phyloP scores from a whole-genome alignment of 2,888 invertebrate genomes.

The Lamellibrachia columna region DNA sequence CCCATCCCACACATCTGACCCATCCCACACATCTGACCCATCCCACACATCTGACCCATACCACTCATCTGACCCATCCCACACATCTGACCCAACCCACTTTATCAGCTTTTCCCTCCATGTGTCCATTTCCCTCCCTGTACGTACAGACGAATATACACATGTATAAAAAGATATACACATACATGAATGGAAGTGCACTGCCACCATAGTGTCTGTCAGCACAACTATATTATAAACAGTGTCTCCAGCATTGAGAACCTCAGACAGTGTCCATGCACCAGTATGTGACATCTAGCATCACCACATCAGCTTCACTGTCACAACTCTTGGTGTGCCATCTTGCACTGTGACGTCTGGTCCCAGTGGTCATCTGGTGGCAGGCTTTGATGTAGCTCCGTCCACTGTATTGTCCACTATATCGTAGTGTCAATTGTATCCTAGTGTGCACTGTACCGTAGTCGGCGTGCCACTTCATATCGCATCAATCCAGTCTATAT shows the following conservation, averaged over 20 bases:
- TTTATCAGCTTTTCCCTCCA: background rate
- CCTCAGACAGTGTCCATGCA: background rate
- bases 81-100: background rate
- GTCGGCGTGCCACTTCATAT: background rate
- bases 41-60: too few species aligned
- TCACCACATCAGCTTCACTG: too few species aligned
- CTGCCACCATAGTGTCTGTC: background rate
- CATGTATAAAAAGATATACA: background rate
- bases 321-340: background rate
- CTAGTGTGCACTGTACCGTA: background rate
- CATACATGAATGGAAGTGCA: background rate
- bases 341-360: background rate
- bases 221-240: background rate
- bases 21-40: background rate
- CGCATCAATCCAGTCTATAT: background rate
- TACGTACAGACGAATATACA: background rate
- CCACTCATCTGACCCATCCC: too few species aligned
- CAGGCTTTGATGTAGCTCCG: background rate
- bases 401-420: background rate
- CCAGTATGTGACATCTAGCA: too few species aligned
- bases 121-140: background rate
- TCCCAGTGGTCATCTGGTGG: background rate
- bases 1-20: background rate
- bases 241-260: background rate
- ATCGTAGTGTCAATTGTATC: background rate